Evolutionary conservation across 2,113 vertebrate genomes (phyloP).

Genomic region (Gracilinanus agilis): DNA sequence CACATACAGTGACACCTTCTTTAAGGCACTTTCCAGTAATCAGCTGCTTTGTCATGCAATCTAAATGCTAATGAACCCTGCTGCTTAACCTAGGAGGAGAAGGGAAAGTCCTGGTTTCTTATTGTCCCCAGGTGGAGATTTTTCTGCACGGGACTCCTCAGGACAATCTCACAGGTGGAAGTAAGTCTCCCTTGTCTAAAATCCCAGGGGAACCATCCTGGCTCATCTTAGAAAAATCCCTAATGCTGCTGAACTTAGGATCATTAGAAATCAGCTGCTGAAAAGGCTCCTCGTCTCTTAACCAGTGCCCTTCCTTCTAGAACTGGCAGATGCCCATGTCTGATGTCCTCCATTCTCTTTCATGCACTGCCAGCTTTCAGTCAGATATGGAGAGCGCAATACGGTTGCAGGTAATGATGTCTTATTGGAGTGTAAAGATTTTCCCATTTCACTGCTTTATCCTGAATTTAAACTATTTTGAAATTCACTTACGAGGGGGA

Average conservation of each 20-base stretch:
- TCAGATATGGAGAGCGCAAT: slow-evolving; percentile 79
- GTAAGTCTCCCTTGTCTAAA: too few species aligned
- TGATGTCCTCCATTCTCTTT: slow-evolving; percentile 79
- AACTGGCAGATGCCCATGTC: slow-evolving; percentile 63
- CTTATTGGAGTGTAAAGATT: slow-evolving; percentile 86
- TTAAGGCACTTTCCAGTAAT: slow-evolving; percentile 1
- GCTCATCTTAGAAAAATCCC: not conserved
- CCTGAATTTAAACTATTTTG: slow-evolving; percentile 85
- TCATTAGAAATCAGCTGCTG: slow-evolving; percentile 5
- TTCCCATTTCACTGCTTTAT: slow-evolving; percentile 84
- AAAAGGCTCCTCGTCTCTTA: not conserved
- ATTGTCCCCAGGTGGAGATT: not conserved
- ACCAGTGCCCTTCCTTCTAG: slow-evolving; percentile 28
- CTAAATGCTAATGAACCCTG: slow-evolving; percentile 65
- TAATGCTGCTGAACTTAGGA: not conserved
- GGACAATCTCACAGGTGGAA: not conserved
- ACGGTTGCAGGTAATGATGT: slow-evolving; percentile 83
- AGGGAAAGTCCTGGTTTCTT: not conserved
- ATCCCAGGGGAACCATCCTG: not conserved
- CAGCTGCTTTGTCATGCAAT: slow-evolving; percentile 37
- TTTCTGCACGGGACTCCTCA: not conserved
- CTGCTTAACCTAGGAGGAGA: not conserved
- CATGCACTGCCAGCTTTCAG: slow-evolving; percentile 77
- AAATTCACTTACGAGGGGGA: slow-evolving; percentile 82
- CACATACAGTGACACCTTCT: not conserved